Evolutionary conservation across 2,113 vertebrate species (phyloP), one percentile per base, ranked within the genome.

Genomic region (Bubo bubo): DNA sequence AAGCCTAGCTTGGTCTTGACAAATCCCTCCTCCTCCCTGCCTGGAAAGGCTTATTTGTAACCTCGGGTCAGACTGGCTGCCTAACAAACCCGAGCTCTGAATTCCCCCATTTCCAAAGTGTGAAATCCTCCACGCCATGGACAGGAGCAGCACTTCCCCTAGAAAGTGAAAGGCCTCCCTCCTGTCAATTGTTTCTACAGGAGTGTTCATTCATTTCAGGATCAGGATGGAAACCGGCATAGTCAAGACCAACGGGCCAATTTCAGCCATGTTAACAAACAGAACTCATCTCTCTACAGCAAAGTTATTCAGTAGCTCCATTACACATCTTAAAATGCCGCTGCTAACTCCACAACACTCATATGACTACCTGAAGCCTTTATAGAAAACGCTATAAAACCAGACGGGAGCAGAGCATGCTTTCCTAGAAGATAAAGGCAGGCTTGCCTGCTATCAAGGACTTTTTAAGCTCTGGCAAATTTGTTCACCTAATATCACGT

Each of bases 391-490:
- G 12, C 63, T 37, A 5, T 4, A 34, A 37, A 39, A 62, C 6
- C 27, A 72, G 58, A 34, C 3, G 0, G 0, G 50, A 72, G 27
- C 58, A 59, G 50, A 22, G 28, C 5, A 23, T 0, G 5, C 30
- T 47, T 64, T 72, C 34, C 39, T 49, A 26, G 73, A 52, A 59
- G 55, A 50, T 4, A 53, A 2, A 19, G 30, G 7, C n/a, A 66
- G 50, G 27, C 24, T 37, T 10, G 20, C 32, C 43, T 53, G 37
- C 27, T 60, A 60, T 5, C 34, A 47, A 23, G n/a, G 58, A 39
- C 43, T 77, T 71, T 7, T 24, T 27, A 67, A 80, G n/a, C n/a
- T 68, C 60, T 55, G 30, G 7, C 7, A 35, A 47, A 32, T 39
- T 64, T 52, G 34, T 43, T 30, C 11, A 49, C 20, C 30, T 56